phyloP scores from a whole-genome alignment of 2,113 vertebrate genomes.

The Speoplatyrhinus poulsoni region DNA sequence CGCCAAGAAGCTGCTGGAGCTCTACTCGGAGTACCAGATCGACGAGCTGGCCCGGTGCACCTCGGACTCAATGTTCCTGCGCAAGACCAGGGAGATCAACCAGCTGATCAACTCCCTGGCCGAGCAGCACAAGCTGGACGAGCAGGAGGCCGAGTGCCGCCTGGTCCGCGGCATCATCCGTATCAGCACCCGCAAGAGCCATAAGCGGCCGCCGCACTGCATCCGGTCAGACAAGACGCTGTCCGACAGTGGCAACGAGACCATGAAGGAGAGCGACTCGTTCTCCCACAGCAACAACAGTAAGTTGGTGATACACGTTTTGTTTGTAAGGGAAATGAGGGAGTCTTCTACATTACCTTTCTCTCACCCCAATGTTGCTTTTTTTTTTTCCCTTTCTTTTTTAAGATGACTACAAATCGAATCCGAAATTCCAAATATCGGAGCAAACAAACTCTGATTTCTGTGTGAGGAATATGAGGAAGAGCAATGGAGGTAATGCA shows the following conservation, averaged over 20 bases:
- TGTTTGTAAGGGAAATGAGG: neutral
- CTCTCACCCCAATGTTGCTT: neutral
- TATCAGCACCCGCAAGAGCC: conserved; percentile 89
- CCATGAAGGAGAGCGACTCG: conserved; percentile 83
- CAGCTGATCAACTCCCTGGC: conserved; percentile 88
- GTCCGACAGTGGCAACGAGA: conserved; percentile 88
- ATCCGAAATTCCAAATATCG: conserved; percentile 89
- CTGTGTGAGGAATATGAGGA: conserved; percentile 87
- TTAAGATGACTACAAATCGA: conserved; percentile 70
- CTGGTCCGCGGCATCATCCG: conserved; percentile 94
- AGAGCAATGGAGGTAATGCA: conserved; percentile 80
- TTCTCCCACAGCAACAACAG: conserved; percentile 85
- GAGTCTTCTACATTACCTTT: neutral
- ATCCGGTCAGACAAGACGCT: conserved; percentile 66
- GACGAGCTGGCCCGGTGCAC: conserved; percentile 94
- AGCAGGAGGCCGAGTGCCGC: conserved; percentile 92
- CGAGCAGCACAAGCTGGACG: conserved; percentile 75
- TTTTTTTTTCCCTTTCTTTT: conserved; percentile 6
- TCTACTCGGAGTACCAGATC: conserved; percentile 96
- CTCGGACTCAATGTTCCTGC: conserved; percentile 91
- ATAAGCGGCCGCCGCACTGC: conserved; percentile 50
- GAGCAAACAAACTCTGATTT: conserved; percentile 86
- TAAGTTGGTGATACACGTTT: conserved; percentile 53
- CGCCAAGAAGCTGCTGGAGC: conserved; percentile 91
- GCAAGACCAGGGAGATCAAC: conserved; percentile 90